Conservation (phyloP, 2,797 vertebrate genomes). For the Numenius phaeopus region DNA sequence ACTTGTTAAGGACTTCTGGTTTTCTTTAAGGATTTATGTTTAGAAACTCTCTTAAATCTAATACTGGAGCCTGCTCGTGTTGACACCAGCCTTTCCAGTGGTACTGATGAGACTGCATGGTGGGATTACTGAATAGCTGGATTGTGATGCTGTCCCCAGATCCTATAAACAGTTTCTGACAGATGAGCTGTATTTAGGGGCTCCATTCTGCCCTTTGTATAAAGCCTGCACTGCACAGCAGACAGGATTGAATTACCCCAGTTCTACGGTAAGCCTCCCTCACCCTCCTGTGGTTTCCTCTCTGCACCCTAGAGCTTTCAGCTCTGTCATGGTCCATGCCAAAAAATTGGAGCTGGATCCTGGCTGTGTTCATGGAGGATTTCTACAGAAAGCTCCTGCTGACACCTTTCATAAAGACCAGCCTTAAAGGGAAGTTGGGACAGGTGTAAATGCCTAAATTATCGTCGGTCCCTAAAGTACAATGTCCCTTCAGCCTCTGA, state of each 20-base stretch:
- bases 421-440: background rate
- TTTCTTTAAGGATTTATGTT: background rate
- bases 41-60: background rate
- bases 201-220: background rate
- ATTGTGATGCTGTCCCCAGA: background rate
- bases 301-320: background rate
- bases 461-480: background rate
- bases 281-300: background rate
- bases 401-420: background rate
- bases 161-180: background rate
- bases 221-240: background rate
- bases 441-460: background rate
- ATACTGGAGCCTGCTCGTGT: background rate
- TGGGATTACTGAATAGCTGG: background rate
- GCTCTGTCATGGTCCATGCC: background rate
- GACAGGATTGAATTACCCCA: background rate
- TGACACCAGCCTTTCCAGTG: background rate
- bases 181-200: background rate
- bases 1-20: background rate
- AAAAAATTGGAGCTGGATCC: background rate
- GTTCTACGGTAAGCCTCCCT: background rate
- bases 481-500: background rate
- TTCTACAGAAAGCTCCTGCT: background rate
- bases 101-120: background rate
- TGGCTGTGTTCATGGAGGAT: background rate